phyloP scores from a whole-genome alignment of 2,888 invertebrate species.

The Phyto melanocephala region DNA sequence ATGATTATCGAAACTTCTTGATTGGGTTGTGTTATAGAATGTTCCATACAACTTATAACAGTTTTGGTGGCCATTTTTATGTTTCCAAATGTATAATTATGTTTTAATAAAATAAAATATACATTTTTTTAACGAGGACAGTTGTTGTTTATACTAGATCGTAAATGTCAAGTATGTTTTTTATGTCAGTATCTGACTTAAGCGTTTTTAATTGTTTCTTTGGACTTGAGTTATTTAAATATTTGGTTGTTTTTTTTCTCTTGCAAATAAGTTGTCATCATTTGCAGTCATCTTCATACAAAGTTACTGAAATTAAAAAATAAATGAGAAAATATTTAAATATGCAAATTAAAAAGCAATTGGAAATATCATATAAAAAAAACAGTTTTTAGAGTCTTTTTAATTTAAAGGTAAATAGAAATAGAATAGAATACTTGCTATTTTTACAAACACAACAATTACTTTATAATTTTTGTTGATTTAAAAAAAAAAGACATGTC shows the following conservation, averaged over 20 bases:
- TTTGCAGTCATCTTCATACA: background rate
- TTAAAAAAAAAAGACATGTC: too few relatives aligned
- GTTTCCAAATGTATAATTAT: background rate
- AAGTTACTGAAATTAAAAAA: conserved; percentile 23
- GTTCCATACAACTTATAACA: conserved; percentile 65
- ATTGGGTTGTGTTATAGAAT: conserved; percentile 23
- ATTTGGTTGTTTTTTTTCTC: conserved; percentile 21
- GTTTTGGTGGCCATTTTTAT: conserved; percentile 67
- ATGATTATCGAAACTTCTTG: conserved; percentile 68
- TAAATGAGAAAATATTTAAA: background rate
- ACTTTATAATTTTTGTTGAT: too few relatives aligned
- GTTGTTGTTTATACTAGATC: background rate
- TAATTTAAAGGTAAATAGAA: too few relatives aligned
- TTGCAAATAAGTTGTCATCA: background rate
- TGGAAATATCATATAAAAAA: too few relatives aligned
- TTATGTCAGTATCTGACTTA: background rate
- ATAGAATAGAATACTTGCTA: too few relatives aligned
- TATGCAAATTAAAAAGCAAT: too few relatives aligned
- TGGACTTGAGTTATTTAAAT: conserved; percentile 27
- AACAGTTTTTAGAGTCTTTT: too few relatives aligned
- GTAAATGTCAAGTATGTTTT: conserved; percentile 24
- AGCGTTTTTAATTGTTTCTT: conserved; percentile 33
- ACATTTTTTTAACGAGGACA: background rate
- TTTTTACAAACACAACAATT: too few relatives aligned
- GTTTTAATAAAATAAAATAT: background rate